Percentiles rank a stretch among this genome's conserved stretches.
Evolutionary conservation across 2,797 vertebrate species (phyloP).

Genomic region (Avahi laniger): DNA sequence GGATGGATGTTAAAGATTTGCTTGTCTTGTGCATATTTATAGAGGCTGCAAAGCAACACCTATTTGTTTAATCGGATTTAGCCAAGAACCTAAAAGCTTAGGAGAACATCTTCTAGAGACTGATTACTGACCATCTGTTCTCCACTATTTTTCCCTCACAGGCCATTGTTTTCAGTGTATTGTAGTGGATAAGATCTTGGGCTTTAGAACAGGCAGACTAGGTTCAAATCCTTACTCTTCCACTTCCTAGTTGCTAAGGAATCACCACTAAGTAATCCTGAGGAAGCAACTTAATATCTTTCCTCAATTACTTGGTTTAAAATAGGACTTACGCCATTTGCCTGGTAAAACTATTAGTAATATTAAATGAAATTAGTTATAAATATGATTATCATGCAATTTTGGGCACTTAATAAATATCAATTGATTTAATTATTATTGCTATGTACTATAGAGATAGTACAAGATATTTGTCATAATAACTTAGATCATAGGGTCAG

Average conservation of each 20-base stretch:
- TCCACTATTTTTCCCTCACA: not conserved
- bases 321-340: not conserved
- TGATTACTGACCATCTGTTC: not conserved
- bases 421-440: conserved; percentile 41
- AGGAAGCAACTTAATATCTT: not conserved
- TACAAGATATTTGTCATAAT: not conserved
- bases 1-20: not conserved
- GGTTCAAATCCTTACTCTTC: not conserved
- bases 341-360: not conserved
- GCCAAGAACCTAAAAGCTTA: not conserved
- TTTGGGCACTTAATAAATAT: conserved; percentile 8
- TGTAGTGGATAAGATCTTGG: not conserved
- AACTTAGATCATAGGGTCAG: not conserved
- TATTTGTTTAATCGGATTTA: not conserved
- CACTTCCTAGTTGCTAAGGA: not conserved
- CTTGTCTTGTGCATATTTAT: not conserved
- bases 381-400: not conserved
- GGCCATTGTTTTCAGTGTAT: not conserved
- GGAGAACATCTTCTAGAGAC: not conserved
- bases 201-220: not conserved
- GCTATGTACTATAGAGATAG: not conserved
- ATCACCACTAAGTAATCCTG: not conserved
- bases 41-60: not conserved
- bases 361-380: conserved; percentile 28
- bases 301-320: not conserved